Evolutionary conservation across 2,888 invertebrate species (phyloP).

Genomic region (Andricus quercusramuli): DNA sequence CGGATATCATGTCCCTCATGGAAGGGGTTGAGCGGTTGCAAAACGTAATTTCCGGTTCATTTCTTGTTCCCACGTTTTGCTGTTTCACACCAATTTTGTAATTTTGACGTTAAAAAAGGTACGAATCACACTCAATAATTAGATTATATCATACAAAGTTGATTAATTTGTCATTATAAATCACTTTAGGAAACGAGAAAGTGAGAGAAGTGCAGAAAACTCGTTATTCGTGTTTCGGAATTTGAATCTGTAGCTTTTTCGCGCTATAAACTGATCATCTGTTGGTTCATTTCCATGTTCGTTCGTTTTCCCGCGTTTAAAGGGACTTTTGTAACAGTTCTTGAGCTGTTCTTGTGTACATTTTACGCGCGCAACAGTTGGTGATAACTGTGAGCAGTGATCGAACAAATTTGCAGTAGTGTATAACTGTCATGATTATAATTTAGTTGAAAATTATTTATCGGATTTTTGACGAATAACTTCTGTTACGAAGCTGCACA

Average conservation of each 20-base stretch:
- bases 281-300: constrained; percentile 39
- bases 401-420: too few relatives aligned
- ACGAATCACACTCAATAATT: neutral
- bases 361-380: constrained; percentile 26
- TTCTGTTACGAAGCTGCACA: neutral
- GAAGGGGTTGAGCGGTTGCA: neutral
- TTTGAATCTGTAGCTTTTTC: constrained; percentile 53
- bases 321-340: constrained; percentile 37
- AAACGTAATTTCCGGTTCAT: neutral
- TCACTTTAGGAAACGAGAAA: neutral
- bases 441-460: neutral
- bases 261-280: constrained; percentile 33
- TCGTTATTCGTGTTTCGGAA: constrained; percentile 59
- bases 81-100: neutral
- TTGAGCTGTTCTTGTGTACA: too few relatives aligned
- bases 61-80: neutral
- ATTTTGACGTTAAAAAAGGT: neutral
- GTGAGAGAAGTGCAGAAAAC: neutral
- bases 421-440: neutral
- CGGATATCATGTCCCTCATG: neutral
- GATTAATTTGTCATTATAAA: neutral
- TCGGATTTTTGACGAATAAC: neutral
- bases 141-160: neutral
- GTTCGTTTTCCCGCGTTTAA: constrained; percentile 46
- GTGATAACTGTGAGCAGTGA: too few relatives aligned